Evolutionary conservation across 2,888 invertebrate species (phyloP).

Genomic region (Athripsodes cinereus): DNA sequence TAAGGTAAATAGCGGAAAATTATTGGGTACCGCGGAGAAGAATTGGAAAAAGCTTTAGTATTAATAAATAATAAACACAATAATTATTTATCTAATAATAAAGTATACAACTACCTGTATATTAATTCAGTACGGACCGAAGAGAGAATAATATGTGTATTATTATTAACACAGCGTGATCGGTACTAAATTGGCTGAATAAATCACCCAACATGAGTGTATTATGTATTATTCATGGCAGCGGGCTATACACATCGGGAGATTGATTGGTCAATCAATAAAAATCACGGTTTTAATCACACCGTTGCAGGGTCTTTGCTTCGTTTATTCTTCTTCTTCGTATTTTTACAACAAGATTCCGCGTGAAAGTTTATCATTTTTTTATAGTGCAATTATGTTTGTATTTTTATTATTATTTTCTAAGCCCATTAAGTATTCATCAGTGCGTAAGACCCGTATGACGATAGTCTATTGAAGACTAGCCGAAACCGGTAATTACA

Average conservation of each 20-base stretch:
- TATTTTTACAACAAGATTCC: too few relatives aligned
- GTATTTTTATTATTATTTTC: too few relatives aligned
- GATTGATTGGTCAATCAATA: conserved; percentile 1
- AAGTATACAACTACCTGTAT: not conserved
- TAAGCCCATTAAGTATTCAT: too few relatives aligned
- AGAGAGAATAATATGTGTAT: not conserved
- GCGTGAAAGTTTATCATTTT: too few relatives aligned
- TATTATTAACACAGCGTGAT: conserved; percentile 2
- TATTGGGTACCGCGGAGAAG: too few relatives aligned
- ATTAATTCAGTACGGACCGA: not conserved
- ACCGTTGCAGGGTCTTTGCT: not conserved
- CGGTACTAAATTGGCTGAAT: not conserved
- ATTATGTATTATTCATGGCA: conserved; percentile 2
- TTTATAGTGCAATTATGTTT: too few relatives aligned
- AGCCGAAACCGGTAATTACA: too few relatives aligned
- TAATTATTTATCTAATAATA: not conserved
- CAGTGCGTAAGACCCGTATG: too few relatives aligned
- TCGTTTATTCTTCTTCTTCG: not conserved
- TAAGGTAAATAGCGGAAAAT: too few relatives aligned
- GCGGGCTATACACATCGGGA: not conserved
- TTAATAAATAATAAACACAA: too few relatives aligned
- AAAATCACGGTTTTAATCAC: conserved; percentile 2
- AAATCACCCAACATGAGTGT: conserved; percentile 1
- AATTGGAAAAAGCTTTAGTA: too few relatives aligned
- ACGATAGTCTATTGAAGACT: too few relatives aligned